Percentiles rank a stretch among this genome's conserved stretches.
These are phyloP conservation scores for Eurystomus glaucurus DNA, from an alignment of 2,797 vertebrate species.

Conservation along the genomic window DNA sequence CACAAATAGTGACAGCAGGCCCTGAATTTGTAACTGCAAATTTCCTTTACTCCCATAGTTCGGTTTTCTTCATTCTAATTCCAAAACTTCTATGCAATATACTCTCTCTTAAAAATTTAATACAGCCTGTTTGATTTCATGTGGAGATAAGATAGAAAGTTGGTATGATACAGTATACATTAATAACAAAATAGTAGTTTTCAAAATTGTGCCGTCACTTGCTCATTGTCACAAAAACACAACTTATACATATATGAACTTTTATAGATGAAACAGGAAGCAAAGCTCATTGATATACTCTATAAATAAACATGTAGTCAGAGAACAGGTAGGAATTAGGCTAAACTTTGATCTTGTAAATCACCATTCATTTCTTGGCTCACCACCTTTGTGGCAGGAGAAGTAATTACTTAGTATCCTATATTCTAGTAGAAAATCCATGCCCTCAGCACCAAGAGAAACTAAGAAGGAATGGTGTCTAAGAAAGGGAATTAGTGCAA, in stretches of 20 bases:
- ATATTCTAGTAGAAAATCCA: neutral
- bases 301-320: neutral
- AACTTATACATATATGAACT: neutral
- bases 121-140: neutral
- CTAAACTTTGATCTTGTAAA: neutral
- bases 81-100: neutral
- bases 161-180: neutral
- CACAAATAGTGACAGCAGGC: neutral
- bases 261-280: neutral
- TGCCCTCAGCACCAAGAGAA: neutral
- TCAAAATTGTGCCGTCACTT: neutral
- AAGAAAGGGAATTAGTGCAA: neutral
- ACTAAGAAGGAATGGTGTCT: neutral
- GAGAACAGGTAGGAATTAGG: neutral
- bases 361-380: rapidly evolving
- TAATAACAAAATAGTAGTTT: neutral
- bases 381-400: neutral
- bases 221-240: neutral
- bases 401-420: neutral
- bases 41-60: neutral
- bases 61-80: neutral
- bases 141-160: neutral
- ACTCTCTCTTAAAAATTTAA: neutral
- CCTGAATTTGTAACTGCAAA: neutral
- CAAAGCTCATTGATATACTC: neutral